Evolutionary conservation across 1,140 invertebrate species (phyloP).

Genomic region (Drosophila sturtevanti): DNA sequence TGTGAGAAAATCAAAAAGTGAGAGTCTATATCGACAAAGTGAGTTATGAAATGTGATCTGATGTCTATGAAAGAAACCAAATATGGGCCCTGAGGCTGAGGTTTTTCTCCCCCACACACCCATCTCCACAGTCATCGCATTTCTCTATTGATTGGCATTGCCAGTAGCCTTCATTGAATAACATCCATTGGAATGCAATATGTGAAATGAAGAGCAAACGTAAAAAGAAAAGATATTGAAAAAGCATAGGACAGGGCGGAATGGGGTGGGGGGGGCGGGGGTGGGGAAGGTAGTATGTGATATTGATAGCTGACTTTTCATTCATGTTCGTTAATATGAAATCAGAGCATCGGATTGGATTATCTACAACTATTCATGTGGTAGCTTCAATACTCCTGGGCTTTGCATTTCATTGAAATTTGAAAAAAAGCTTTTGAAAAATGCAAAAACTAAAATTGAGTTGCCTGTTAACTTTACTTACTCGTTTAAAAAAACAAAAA

Average conservation of each 20-base stretch:
- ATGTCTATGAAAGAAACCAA: constrained; percentile 20
- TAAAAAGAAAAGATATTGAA: not conserved
- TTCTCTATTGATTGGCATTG: constrained; percentile 38
- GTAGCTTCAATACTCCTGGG: too few relatives aligned
- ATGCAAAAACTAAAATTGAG: too few relatives aligned
- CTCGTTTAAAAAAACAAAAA: too few relatives aligned
- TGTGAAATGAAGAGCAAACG: not conserved
- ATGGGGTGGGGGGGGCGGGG: too few relatives aligned
- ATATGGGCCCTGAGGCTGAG: constrained; percentile 14
- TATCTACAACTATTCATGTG: too few relatives aligned
- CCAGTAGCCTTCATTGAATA: constrained; percentile 20
- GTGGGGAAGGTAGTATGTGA: not conserved
- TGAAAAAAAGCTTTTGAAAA: too few relatives aligned
- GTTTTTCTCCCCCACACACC: constrained; percentile 3
- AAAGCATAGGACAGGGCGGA: not conserved
- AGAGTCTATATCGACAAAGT: constrained; percentile 57
- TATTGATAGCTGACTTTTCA: constrained; percentile 1
- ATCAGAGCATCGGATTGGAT: not conserved
- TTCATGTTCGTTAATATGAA: not conserved
- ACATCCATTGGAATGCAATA: not conserved
- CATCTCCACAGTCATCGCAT: constrained; percentile 3
- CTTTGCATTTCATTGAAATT: too few relatives aligned
- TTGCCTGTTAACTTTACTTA: too few relatives aligned
- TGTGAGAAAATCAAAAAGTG: constrained; percentile 47
- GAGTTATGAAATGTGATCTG: constrained; percentile 54